Conservation (phyloP, 64 coral and sea anemone genomes). For the Pocillopora damicornis region DNA sequence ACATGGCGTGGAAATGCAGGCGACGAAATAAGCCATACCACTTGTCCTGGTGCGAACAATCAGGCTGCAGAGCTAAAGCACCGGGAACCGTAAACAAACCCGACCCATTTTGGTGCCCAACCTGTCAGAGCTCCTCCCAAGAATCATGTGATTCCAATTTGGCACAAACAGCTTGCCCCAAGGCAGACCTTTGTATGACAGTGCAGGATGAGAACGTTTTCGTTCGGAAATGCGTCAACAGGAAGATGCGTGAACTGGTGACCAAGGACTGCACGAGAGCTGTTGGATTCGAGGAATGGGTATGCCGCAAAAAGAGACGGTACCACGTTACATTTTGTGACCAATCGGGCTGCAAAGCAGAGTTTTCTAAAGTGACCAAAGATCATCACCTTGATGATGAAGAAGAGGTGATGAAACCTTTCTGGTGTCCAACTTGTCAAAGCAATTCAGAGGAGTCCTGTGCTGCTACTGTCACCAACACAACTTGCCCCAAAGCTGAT, state of each 20-base stretch:
- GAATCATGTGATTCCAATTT: background rate
- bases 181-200: background rate
- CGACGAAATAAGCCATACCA: background rate
- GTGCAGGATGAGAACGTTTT: background rate
- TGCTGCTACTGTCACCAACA: background rate
- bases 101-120: background rate
- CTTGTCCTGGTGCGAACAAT: background rate
- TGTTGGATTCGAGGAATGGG: background rate
- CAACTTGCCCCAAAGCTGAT: slow-evolving; percentile 16
- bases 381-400: too few relatives aligned
- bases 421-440: slow-evolving; percentile 24
- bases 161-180: slow-evolving; percentile 2
- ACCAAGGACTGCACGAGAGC: background rate
- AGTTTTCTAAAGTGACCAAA: too few relatives aligned
- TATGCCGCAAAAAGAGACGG: background rate
- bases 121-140: background rate
- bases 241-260: background rate
- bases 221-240: slow-evolving; percentile 18
- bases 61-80: slow-evolving; percentile 8
- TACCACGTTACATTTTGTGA: background rate
- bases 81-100: background rate
- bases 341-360: slow-evolving; percentile 6
- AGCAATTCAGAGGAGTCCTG: slow-evolving; percentile 2
- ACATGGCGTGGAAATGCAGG: background rate
- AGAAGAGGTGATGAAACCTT: background rate